These are phyloP conservation scores for Marmota monax DNA, from an alignment of 2,113 vertebrate genomes.

Conservation along the genomic window DNA sequence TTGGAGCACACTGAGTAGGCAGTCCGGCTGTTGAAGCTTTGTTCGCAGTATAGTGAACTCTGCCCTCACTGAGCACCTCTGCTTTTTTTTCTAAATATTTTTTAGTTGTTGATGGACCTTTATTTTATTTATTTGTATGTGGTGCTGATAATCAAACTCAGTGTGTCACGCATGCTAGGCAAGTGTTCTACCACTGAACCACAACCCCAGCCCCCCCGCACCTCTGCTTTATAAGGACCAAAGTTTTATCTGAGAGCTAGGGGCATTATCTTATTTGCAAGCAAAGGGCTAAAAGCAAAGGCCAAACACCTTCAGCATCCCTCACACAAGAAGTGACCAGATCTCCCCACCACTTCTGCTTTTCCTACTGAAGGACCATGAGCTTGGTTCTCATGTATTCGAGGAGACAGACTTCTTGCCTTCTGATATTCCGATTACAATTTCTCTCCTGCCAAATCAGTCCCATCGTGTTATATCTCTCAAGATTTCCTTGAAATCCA, in stretches of 20 bases:
- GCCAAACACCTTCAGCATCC: accelerated
- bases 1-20: neutral
- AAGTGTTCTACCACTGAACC: too few relatives aligned
- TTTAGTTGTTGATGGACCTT: too few relatives aligned
- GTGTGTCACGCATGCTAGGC: too few relatives aligned
- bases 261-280: neutral
- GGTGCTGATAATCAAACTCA: too few relatives aligned
- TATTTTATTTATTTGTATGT: too few relatives aligned
- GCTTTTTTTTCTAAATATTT: neutral
- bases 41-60: neutral
- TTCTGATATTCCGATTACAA: neutral
- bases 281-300: neutral
- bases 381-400: neutral
- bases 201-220: neutral
- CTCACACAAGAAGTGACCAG: accelerated
- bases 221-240: neutral
- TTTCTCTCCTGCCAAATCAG: neutral
- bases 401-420: neutral
- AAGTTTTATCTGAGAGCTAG: neutral
- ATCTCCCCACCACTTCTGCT: accelerated
- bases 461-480: too few relatives aligned
- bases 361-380: neutral
- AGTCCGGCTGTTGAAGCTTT: neutral
- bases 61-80: neutral
- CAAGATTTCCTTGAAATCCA: neutral